phyloP scores from a whole-genome alignment of 2,113 vertebrate species.

The Lota lota region DNA sequence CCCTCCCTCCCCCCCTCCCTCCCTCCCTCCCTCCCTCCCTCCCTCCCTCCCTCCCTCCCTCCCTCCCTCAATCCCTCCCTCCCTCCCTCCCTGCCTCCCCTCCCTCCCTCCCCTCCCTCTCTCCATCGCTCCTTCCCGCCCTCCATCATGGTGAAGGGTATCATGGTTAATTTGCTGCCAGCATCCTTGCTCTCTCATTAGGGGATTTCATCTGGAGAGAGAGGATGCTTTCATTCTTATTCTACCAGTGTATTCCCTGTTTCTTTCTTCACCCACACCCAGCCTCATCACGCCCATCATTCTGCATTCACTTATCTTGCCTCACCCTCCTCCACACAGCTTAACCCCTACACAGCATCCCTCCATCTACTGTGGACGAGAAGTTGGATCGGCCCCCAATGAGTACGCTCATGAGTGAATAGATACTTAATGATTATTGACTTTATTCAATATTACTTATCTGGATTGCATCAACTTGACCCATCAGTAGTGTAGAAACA shows the following conservation, averaged over 20 bases:
- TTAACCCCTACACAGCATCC: neutral
- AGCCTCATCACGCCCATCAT: slow-evolving; percentile 7
- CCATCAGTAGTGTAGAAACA: too few species aligned
- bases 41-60: neutral
- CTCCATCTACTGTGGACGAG: neutral
- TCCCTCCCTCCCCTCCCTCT: slow-evolving; percentile 14
- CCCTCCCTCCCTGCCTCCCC: slow-evolving; percentile 6
- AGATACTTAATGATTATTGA: too few species aligned
- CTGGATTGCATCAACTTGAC: too few species aligned
- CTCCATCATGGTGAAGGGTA: slow-evolving; percentile 55
- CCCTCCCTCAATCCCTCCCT: neutral
- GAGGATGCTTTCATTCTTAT: slow-evolving; percentile 57
- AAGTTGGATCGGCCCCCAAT: too few species aligned
- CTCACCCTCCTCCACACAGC: neutral
- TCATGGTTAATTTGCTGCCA: slow-evolving; percentile 68
- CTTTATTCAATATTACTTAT: too few species aligned
- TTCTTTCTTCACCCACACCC: neutral
- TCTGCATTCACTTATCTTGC: slow-evolving; percentile 8
- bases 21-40: neutral
- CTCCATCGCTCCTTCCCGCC: slow-evolving; percentile 13
- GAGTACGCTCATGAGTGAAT: too few species aligned
- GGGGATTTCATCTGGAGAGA: slow-evolving; percentile 43
- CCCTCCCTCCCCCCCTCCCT: neutral
- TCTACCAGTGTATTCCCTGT: slow-evolving; percentile 35
- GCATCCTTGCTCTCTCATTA: slow-evolving; percentile 63